phyloP scores from a whole-genome alignment of 2,888 invertebrate species.

The Boloria euphrosyne region DNA sequence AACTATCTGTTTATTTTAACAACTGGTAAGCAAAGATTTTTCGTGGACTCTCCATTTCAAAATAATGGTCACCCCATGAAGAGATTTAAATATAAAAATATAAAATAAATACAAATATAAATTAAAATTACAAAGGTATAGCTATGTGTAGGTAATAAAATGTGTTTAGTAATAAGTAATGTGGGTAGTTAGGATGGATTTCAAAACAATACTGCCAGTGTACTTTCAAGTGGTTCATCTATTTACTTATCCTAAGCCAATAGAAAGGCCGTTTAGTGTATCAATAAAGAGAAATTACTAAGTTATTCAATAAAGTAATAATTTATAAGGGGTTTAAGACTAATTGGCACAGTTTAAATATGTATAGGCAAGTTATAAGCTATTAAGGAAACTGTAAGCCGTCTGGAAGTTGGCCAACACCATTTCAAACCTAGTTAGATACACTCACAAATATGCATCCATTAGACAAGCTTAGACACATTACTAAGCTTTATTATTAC shows the following conservation, averaged over 20 bases:
- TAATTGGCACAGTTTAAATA: constrained; percentile 36
- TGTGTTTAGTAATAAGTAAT: no score
- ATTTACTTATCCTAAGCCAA: not conserved
- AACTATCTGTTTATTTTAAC: no score
- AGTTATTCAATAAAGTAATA: constrained; percentile 8
- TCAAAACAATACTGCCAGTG: no score
- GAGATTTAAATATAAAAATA: no score
- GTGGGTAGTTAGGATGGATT: no score
- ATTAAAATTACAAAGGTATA: no score
- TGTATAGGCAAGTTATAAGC: constrained; percentile 40
- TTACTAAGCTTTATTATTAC: not conserved
- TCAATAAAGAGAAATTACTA: not conserved
- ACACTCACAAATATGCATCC: not conserved
- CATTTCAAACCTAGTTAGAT: constrained; percentile 58
- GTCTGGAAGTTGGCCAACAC: constrained; percentile 62
- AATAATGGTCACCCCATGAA: no score
- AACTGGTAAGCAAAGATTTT: no score
- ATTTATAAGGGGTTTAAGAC: constrained; percentile 25
- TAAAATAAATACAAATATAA: no score
- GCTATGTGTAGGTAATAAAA: no score
- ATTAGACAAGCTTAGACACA: constrained; percentile 14
- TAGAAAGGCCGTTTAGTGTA: not conserved
- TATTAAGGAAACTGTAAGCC: constrained; percentile 49
- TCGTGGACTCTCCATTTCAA: no score
- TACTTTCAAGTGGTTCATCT: no score